These are phyloP conservation scores for Alca torda DNA, from an alignment of 2,797 vertebrate genomes.

Conservation along the genomic window DNA sequence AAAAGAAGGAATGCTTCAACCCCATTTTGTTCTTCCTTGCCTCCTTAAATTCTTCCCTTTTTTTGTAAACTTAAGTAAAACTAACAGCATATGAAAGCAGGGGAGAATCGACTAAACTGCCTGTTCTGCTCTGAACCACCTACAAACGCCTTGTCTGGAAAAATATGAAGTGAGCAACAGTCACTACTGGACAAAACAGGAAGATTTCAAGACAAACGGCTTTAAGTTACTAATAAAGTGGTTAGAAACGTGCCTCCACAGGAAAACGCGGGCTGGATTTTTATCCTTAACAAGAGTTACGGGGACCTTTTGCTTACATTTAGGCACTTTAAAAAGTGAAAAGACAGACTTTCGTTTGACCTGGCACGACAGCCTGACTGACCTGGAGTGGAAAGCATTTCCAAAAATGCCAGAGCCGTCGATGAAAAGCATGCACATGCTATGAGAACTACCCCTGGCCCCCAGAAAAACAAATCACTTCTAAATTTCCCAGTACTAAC, in stretches of 20 bases:
- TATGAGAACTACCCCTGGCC: background rate
- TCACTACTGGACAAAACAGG: slow-evolving; percentile 51
- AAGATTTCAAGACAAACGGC: slow-evolving; percentile 52
- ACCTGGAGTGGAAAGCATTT: background rate
- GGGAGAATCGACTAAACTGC: background rate
- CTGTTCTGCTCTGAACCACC: background rate
- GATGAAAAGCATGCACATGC: background rate
- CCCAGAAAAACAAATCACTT: background rate
- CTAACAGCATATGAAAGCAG: background rate
- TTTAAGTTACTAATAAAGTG: background rate
- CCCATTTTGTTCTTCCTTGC: background rate
- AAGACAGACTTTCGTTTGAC: background rate
- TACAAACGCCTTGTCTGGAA: slow-evolving; percentile 29
- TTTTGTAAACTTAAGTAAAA: background rate
- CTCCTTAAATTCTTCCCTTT: background rate
- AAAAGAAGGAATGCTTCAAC: rapidly evolving
- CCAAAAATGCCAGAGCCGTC: background rate
- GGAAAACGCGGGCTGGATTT: background rate
- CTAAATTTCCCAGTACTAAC: background rate
- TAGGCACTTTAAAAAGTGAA: background rate
- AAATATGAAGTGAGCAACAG: background rate
- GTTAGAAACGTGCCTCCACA: background rate
- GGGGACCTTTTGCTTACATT: background rate
- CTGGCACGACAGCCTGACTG: rapidly evolving
- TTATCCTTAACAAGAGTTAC: background rate